A percentile compares a stretch with the other conserved stretches of the same genome.
These are phyloP conservation scores for Acanthopagrus latus DNA, from an alignment of 2,797 vertebrate genomes.

Conservation along the genomic window DNA sequence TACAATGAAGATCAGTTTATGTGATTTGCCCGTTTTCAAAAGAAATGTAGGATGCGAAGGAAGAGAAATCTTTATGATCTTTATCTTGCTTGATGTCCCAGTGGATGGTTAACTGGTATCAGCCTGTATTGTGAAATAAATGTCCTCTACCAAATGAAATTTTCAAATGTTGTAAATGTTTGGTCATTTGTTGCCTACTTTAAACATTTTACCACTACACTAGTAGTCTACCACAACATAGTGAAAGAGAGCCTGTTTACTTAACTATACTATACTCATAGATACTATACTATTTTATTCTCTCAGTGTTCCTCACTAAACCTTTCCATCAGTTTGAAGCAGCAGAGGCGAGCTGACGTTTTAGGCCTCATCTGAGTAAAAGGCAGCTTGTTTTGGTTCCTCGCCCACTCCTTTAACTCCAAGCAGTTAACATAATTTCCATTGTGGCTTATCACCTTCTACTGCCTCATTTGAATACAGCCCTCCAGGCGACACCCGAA, in stretches of 20 bases:
- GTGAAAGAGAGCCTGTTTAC: neutral
- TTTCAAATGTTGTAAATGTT: neutral
- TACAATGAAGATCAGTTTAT: neutral
- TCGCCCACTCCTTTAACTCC: slow-evolving; percentile 2
- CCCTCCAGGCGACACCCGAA: slow-evolving; percentile 45
- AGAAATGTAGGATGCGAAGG: neutral
- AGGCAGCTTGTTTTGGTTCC: neutral
- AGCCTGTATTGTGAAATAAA: neutral
- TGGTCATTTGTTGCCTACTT: neutral
- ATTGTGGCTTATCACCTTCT: slow-evolving; percentile 61
- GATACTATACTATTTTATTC: neutral
- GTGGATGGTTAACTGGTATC: neutral
- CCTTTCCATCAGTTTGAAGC: neutral
- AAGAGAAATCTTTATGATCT: too few species aligned
- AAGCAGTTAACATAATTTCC: slow-evolving; percentile 71
- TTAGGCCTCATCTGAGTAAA: neutral
- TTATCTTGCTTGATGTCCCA: too few species aligned
- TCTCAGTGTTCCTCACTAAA: neutral
- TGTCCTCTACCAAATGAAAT: too few species aligned
- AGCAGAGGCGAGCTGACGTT: neutral
- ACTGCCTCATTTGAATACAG: slow-evolving; percentile 74
- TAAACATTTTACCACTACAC: neutral
- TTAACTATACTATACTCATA: neutral
- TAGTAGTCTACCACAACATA: neutral
- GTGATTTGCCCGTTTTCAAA: neutral